Evolutionary conservation across 2,113 vertebrate species (phyloP), one percentile per base, ranked within the genome.

Genomic region (human): DNA sequence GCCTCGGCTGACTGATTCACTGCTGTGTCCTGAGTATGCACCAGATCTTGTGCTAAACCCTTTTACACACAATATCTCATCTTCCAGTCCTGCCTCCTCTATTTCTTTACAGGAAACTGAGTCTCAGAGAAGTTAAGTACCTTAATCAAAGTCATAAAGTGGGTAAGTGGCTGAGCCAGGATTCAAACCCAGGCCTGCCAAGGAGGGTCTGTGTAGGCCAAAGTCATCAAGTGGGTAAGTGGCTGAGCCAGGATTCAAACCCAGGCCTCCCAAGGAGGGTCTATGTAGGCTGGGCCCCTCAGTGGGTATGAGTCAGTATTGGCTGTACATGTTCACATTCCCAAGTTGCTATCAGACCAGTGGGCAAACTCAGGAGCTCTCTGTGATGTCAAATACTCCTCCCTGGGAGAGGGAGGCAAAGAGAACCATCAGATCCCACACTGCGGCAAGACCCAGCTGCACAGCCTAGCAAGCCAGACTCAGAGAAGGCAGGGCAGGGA

Each of bases 81-180:
- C 25, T 27, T 88, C 73, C 1, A 8, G n/a, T 55, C 75, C 32
- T 5, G 14, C 55, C 55, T 79, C 72, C 40, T 18, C 30, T 35
- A 16, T 18, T 40, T 52, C 78, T 96, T 83, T 30, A 70, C 23
- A 83, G 76, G 25, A 78, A 55, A 45, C 89, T 35, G 90, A 94
- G 57, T 40, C 94, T 55, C 57, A 22, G 85, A 70, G 93, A 85
- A 68, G 27, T 64, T 27, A 66, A 18, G 25, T 45, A 30, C 85
- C 57, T 35, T 38, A 16, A 80, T 66, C 79, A 38, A 17, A 93
- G 66, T 48, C 32, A 17, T 75, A 64, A 84, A 68, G 38, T 35
- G 48, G 8, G 22, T 14, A 10, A 48, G 76, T 72, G 83, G 7
- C 40, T 32, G 6, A 73, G 55, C 20, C 23, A 27, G 79, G 55